A percentile compares a stretch with the other conserved stretches of the same genome.
These are phyloP conservation scores for Drosophila trichaetosa DNA, from an alignment of 2,888 invertebrate genomes.

Conservation along the genomic window DNA sequence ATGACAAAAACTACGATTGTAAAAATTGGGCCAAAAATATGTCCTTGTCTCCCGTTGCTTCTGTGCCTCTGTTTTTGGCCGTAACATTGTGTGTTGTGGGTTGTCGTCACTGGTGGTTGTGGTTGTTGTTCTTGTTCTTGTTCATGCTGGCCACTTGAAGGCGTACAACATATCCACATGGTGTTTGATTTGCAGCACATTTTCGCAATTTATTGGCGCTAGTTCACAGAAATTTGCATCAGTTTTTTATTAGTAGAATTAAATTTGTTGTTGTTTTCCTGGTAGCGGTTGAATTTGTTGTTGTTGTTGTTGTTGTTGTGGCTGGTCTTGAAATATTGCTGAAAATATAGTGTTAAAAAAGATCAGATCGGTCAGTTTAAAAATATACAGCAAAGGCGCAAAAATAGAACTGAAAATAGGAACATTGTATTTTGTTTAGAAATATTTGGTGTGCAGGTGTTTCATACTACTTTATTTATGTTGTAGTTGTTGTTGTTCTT, in stretches of 20 bases:
- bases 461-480: slow-evolving; percentile 59
- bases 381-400: slow-evolving; percentile 59
- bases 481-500: slow-evolving; percentile 1
- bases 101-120: slow-evolving; percentile 29
- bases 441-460: slow-evolving; percentile 62
- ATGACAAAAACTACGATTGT: slow-evolving; percentile 29
- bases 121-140: slow-evolving; percentile 26
- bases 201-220: slow-evolving; percentile 60
- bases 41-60: slow-evolving; percentile 16
- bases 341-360: slow-evolving; percentile 65
- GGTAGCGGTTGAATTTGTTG: slow-evolving; percentile 19
- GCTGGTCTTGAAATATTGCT: slow-evolving; percentile 67
- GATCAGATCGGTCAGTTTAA: slow-evolving; percentile 71
- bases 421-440: slow-evolving; percentile 57
- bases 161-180: slow-evolving; percentile 63
- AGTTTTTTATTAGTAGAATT: slow-evolving; percentile 46
- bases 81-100: slow-evolving; percentile 37
- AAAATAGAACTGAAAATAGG: slow-evolving; percentile 51
- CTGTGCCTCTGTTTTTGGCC: slow-evolving; percentile 30
- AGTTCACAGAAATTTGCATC: slow-evolving; percentile 70
- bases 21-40: slow-evolving; percentile 23
- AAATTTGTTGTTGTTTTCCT: slow-evolving; percentile 22
- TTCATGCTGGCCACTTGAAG: slow-evolving; percentile 46
- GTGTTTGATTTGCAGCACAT: slow-evolving; percentile 75
- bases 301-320: slow-evolving; percentile 21